A percentile compares a stretch with the other conserved stretches of the same genome.
Conservation (phyloP, 1,140 invertebrate species). For the Macrocentrus cingulum region DNA sequence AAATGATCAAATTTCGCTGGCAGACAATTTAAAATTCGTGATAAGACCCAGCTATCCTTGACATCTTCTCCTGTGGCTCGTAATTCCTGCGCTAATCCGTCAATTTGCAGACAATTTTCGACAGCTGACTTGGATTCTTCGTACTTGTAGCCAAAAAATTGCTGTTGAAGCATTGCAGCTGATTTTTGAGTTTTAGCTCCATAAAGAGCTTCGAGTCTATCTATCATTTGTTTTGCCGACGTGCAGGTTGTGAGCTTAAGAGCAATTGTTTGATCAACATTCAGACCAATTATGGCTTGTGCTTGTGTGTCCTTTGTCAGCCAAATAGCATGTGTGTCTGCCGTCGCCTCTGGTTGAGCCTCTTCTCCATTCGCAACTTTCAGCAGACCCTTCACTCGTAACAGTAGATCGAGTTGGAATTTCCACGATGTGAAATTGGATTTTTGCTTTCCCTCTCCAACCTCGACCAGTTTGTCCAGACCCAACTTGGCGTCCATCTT, state of each 20-base stretch:
- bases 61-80: slow-evolving; percentile 23
- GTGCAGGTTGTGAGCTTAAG: slow-evolving; percentile 30
- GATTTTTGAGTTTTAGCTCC: slow-evolving; percentile 28
- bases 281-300: slow-evolving; percentile 33
- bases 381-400: not conserved
- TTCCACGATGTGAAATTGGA: not conserved
- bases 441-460: no score
- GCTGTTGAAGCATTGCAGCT: slow-evolving; percentile 27
- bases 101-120: slow-evolving; percentile 32
- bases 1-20: slow-evolving; percentile 30
- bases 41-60: slow-evolving; percentile 31
- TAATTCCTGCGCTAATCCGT: slow-evolving; percentile 23
- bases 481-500: no score
- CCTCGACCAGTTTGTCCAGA: no score
- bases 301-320: slow-evolving; percentile 31
- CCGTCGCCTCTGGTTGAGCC: not conserved
- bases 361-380: not conserved
- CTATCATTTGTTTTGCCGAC: no score
- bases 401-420: not conserved
- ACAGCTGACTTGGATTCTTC: slow-evolving; percentile 26
- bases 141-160: slow-evolving; percentile 32
- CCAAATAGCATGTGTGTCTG: slow-evolving; percentile 19
- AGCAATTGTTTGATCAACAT: slow-evolving; percentile 32
- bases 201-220: slow-evolving; percentile 31
- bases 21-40: slow-evolving; percentile 28